Percentiles rank a stretch among this genome's conserved stretches.
phyloP scores from a whole-genome alignment of 2,797 vertebrate species.

The Aulostomus chinensis region DNA sequence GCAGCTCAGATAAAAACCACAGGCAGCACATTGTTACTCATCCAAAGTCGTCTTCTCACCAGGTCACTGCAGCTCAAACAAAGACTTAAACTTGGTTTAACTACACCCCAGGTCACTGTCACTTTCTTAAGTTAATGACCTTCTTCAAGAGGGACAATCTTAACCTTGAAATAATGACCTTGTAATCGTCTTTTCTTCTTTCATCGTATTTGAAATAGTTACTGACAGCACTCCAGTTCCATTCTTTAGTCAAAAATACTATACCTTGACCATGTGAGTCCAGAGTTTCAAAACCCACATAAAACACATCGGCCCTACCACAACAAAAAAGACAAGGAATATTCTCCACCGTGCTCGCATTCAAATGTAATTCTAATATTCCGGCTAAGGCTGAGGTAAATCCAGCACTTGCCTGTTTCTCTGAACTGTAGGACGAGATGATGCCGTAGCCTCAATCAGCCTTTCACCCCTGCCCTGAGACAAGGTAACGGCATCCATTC shows the following conservation, averaged over 20 bases:
- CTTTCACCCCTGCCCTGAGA: constrained; percentile 63
- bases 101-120: neutral
- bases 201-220: constrained; percentile 41
- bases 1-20: neutral
- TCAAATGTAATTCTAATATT: constrained; percentile 21
- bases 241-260: no score
- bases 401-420: constrained; percentile 25
- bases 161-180: constrained; percentile 21
- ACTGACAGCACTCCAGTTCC: no score
- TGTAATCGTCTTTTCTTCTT: constrained; percentile 33
- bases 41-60: constrained; percentile 8
- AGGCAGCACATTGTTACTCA: constrained; percentile 10
- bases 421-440: constrained; percentile 16
- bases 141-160: constrained; percentile 12
- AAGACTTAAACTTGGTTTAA: no score
- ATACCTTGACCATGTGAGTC: no score
- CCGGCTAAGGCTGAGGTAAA: constrained; percentile 26
- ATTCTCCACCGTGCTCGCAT: constrained; percentile 6
- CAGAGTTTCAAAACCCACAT: no score
- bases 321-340: no score
- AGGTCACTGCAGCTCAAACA: constrained; percentile 8
- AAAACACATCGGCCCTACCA: no score
- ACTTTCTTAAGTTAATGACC: constrained; percentile 4
- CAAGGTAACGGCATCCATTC: constrained; percentile 65
- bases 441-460: constrained; percentile 54